These are phyloP conservation scores for Oryzias celebensis DNA, from an alignment of 2,113 vertebrate species.

Conservation along the genomic window DNA sequence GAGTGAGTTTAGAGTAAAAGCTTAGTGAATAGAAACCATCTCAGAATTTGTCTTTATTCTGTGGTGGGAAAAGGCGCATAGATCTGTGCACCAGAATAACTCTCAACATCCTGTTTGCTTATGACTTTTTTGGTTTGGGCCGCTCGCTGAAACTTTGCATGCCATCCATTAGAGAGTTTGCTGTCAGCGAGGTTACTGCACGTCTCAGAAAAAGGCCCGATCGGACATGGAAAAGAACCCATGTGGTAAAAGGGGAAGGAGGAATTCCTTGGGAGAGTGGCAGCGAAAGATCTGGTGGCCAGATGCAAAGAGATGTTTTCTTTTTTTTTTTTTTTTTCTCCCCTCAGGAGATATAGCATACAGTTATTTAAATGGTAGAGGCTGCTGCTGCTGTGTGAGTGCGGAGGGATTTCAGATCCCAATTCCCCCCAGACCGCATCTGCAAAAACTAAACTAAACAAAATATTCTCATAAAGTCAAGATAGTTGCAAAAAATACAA, in stretches of 20 bases:
- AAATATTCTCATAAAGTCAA: too few relatives aligned
- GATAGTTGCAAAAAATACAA: too few relatives aligned
- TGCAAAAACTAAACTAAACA: not conserved
- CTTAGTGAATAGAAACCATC: slow-evolving; percentile 10
- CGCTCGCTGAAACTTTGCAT: slow-evolving; percentile 49
- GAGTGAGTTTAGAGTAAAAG: slow-evolving; percentile 10
- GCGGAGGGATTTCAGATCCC: slow-evolving; percentile 49
- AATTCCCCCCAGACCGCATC: slow-evolving; percentile 35
- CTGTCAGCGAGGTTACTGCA: slow-evolving; percentile 63
- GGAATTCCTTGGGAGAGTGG: slow-evolving; percentile 66
- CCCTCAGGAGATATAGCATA: slow-evolving; percentile 63
- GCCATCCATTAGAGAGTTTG: slow-evolving; percentile 60
- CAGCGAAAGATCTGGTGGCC: slow-evolving; percentile 73
- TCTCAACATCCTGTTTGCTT: slow-evolving; percentile 54
- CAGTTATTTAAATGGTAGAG: slow-evolving; percentile 54
- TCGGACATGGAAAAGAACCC: slow-evolving; percentile 54
- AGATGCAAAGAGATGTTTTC: slow-evolving; percentile 68
- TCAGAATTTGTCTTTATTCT: slow-evolving; percentile 25
- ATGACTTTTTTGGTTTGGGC: slow-evolving; percentile 54
- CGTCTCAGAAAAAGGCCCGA: slow-evolving; percentile 36
- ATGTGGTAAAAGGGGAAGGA: slow-evolving; percentile 60
- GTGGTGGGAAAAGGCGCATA: slow-evolving; percentile 34
- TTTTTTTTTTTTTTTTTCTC: slow-evolving; percentile 20
- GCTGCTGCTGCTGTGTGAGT: slow-evolving; percentile 47
- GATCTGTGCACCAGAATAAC: slow-evolving; percentile 28